Evolutionary conservation across 2,797 vertebrate genomes (phyloP), one percentile per base, ranked within the genome.

Genomic region (Otolemur crassicaudatus): DNA sequence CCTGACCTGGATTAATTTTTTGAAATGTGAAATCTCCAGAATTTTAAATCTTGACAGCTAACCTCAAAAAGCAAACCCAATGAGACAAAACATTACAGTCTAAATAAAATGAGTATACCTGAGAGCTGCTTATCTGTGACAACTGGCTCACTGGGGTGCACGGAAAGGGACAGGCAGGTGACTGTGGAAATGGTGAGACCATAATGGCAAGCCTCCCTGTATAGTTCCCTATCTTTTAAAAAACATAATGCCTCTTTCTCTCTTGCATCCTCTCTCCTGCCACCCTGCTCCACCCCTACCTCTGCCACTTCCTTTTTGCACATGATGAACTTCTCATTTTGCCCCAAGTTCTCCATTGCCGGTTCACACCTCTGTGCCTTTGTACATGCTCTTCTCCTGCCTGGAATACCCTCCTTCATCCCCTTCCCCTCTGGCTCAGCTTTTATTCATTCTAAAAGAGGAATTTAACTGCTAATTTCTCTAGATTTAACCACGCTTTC

Each of bases 21-120:
- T 73, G 40, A 43, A 95, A 49, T 16, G 22, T 12, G 29, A 76
- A 40, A 69, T 56, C 9, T 60, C 53, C 16, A 40, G 16, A 87
- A 56, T 87, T 58, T 53, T 22, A 37, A 72, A 61, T 49, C 63
- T 27, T 22, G 76, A 29, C 8, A 20, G 31, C 37, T 6, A 27
- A 53, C 46, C 56, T 37, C 56, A 4, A 63, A 86, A 56, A 89
- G n/a, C 37, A 37, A 82, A 40, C 17, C 34, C 10, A 22, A 19
- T 1, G 10, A 23, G n/a, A 34, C 22, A 31, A 1, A 58, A 60
- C 17, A 29, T 7, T 1, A 4, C 31, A 19, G 58, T 29, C 37
- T 9, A 49, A 40, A 65, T 3, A 7, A 29, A 37, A 22, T 0
- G 20, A 0, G 13, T 22, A 29, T 25, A 0, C 40, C 43, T 25